Base-by-base conservation (phyloP, 2,113 vertebrate genomes). In the Athene cunicularia region DNA sequence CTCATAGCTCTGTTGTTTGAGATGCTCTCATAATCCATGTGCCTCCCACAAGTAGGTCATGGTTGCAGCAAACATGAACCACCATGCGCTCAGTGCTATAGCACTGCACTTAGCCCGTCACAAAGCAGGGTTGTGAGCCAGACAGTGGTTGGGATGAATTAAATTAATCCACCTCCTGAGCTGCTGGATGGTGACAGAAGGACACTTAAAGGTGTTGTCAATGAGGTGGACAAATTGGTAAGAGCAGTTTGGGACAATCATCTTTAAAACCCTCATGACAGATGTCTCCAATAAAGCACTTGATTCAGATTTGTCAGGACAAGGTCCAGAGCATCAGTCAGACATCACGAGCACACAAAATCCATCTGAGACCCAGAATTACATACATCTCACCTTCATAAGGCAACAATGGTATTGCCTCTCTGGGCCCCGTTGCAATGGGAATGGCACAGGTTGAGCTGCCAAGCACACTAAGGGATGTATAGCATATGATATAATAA, bases 51-150 rank as follows among this genome's bases (percentile, higher is more conserved):
- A 14, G n/a, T 10, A 9, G 30, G 6, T 35, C 7, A 41, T 2
- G 16, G 49, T 13, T 43, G 35, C 70, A 70, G 15, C 41, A 43
- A 18, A 50, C 19, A 32, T 3, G 22, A 74, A 9, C 23, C 50
- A 41, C 22, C 24, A 26, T 1, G 6, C 30, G 24, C 41, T 27
- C 39, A 21, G 39, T 43, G n/a, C 41, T 16, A 5, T 18, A 37
- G 37, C 1, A 0, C 52, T 67, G 28, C 14, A 6, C 35, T 41
- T 39, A 23, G 56, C 20, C 9, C 1, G 0, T 64, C 58, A 47
- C 21, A 47, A 63, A 50, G 17, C 16, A 71, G 15, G 37, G 56
- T 11, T 77, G 13, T 22, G 9, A 83, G 64, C 24, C 26, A 15
- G 58, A 58, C 35, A 12, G 14, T 43, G 19, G 26, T 27, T 67